Evolutionary conservation across 2,888 invertebrate genomes (phyloP).

Genomic region (Lathronympha strigana): DNA sequence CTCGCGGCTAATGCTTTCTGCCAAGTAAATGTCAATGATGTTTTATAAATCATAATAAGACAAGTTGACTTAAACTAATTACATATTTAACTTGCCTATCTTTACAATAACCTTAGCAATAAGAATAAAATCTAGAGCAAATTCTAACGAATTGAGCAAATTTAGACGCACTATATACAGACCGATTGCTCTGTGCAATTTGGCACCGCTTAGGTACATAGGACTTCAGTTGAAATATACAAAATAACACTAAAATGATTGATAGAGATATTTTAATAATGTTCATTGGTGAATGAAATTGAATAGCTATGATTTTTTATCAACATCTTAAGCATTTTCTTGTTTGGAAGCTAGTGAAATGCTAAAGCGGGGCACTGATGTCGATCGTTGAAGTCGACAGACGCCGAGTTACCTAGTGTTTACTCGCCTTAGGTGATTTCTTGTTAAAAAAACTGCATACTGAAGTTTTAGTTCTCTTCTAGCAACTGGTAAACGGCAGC

Average conservation of each 20-base stretch:
- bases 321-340: background rate
- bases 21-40: no score
- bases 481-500: constrained; percentile 24
- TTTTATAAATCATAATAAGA: background rate
- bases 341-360: background rate
- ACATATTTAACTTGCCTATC: background rate
- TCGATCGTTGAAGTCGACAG: background rate
- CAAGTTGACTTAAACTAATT: background rate
- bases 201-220: constrained; percentile 80
- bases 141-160: constrained; percentile 65
- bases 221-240: constrained; percentile 67
- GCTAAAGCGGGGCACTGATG: background rate
- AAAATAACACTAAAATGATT: constrained; percentile 53
- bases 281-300: background rate
- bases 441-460: no score
- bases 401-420: background rate
- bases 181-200: constrained; percentile 49
- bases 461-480: constrained; percentile 22
- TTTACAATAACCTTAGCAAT: constrained; percentile 36
- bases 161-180: constrained; percentile 55
- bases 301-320: background rate
- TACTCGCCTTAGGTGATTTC: background rate
- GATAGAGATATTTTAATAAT: constrained; percentile 36
- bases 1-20: background rate
- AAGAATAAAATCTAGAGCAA: constrained; percentile 41